Percentiles rank a stretch among this genome's conserved stretches.
Conservation (phyloP, 2,888 invertebrate genomes). For the Dioctria rufipes region DNA sequence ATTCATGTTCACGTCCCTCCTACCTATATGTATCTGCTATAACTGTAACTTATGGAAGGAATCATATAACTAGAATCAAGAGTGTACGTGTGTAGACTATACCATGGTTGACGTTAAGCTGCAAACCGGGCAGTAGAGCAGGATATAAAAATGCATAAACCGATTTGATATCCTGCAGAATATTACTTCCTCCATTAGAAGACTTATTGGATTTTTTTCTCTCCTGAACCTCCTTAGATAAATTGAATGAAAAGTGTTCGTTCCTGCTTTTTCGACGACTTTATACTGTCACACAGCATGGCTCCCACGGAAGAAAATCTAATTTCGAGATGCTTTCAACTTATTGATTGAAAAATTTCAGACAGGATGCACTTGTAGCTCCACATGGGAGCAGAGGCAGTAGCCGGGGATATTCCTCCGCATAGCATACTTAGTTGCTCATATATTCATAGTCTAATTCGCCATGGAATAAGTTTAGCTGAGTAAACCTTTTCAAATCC, state of each 20-base stretch:
- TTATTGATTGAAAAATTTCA: conserved; percentile 51
- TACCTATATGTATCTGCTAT: background rate
- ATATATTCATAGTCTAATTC: conserved; percentile 46
- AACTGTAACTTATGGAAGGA: background rate
- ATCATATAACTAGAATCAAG: background rate
- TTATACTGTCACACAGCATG: conserved; percentile 37
- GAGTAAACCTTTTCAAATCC: conserved; percentile 46
- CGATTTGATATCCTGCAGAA: conserved; percentile 58
- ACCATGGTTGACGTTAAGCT: conserved; percentile 21
- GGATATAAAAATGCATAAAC: conserved; percentile 57
- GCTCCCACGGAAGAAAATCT: conserved; percentile 45
- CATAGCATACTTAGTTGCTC: conserved; percentile 25
- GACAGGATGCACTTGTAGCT: conserved; percentile 52
- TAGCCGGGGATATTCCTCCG: background rate
- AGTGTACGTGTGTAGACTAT: too few relatives aligned
- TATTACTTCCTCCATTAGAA: conserved; percentile 58
- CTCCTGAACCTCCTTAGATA: conserved; percentile 48
- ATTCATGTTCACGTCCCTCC: background rate
- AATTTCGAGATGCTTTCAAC: conserved; percentile 51
- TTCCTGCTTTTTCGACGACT: conserved; percentile 35
- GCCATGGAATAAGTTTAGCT: conserved; percentile 44
- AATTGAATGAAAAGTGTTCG: conserved; percentile 52
- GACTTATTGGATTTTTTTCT: conserved; percentile 57
- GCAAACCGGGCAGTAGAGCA: conserved; percentile 36
- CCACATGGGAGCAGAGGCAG: background rate